Evolutionary conservation across 1,140 invertebrate genomes (phyloP).

Genomic region (Littorina saxatilis): DNA sequence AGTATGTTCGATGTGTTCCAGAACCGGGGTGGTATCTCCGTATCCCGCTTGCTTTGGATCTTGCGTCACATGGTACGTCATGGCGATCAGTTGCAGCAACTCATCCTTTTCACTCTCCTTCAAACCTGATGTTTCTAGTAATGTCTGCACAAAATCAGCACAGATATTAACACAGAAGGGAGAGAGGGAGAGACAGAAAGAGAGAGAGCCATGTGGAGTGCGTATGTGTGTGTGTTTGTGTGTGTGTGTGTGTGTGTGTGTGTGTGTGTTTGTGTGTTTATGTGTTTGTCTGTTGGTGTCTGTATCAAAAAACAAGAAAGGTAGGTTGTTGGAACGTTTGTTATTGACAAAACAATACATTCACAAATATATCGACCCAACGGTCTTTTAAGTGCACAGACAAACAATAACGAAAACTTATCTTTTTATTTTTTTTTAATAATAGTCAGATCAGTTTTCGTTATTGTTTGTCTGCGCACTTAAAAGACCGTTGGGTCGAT

Average conservation of each 20-base stretch:
- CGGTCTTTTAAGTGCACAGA: too few species aligned
- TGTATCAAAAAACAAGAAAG: too few species aligned
- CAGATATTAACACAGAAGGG: neutral
- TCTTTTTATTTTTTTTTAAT: too few species aligned
- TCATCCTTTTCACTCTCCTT: neutral
- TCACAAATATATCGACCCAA: too few species aligned
- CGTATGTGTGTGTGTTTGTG: slow-evolving; percentile 9
- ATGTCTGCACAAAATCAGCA: neutral
- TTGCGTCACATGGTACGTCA: slow-evolving; percentile 16
- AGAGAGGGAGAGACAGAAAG: neutral
- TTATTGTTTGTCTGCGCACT: too few species aligned
- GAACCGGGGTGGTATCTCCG: slow-evolving; percentile 10
- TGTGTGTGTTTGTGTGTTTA: slow-evolving; percentile 22
- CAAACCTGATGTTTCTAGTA: neutral
- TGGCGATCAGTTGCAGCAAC: slow-evolving; percentile 17
- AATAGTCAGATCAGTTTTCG: too few species aligned
- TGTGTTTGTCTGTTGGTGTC: neutral
- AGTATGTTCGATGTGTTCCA: neutral
- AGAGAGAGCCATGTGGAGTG: neutral
- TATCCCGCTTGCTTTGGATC: neutral
- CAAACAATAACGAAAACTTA: too few species aligned
- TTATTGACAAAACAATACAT: too few species aligned
- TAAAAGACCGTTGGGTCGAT: too few species aligned
- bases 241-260: slow-evolving; percentile 19
- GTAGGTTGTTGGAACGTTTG: too few species aligned